A percentile compares a stretch with the other conserved stretches of the same genome.
These are phyloP conservation scores for Himalopsyche kuldschensis DNA, from an alignment of 2,888 invertebrate genomes.

Conservation along the genomic window DNA sequence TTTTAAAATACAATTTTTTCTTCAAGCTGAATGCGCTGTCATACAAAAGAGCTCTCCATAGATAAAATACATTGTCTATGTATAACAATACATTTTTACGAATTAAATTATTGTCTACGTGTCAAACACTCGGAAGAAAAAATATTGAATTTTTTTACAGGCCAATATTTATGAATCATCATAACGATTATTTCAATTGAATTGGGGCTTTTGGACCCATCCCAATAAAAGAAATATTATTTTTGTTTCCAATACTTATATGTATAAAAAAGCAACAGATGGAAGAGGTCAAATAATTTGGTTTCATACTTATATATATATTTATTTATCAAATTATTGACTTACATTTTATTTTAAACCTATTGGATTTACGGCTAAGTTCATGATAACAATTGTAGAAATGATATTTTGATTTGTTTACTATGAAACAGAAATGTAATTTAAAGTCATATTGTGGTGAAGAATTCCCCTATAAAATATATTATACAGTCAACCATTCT, in stretches of 20 bases:
- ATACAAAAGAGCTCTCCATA: neutral
- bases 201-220: no score
- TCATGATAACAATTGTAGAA: neutral
- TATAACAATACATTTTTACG: neutral
- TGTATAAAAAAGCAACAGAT: no score
- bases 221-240: no score
- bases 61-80: neutral
- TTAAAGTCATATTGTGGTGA: no score
- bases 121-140: neutral
- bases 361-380: neutral
- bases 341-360: neutral
- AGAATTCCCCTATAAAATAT: no score
- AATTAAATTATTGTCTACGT: neutral
- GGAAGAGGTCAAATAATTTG: neutral
- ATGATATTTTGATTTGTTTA: neutral
- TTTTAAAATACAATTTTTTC: neutral
- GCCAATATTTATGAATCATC: neutral
- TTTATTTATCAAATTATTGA: neutral
- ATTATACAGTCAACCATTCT: no score
- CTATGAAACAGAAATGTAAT: no score
- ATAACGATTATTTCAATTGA: neutral
- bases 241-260: no score
- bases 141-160: neutral
- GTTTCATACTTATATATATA: neutral
- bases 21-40: neutral